Evolutionary conservation across 2,888 invertebrate species (phyloP).

Genomic region (Loripinus fragilis): DNA sequence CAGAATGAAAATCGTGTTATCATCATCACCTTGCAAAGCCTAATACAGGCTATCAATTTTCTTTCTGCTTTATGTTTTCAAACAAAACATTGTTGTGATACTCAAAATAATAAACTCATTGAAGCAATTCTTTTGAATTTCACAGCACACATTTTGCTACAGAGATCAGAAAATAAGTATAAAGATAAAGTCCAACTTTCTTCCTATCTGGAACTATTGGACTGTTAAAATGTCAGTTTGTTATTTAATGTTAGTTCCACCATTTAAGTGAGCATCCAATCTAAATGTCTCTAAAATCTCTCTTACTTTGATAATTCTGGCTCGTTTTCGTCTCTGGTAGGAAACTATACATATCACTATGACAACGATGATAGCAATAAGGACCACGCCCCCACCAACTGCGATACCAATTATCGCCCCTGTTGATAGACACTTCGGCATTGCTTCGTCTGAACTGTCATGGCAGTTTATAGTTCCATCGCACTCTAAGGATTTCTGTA

Average conservation of each 20-base stretch:
- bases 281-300: slow-evolving; percentile 46
- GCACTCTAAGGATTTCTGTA: slow-evolving; percentile 47
- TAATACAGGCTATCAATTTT: no score
- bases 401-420: slow-evolving; percentile 47
- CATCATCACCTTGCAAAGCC: no score
- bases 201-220: background rate
- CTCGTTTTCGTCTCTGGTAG: slow-evolving; percentile 37
- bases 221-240: background rate
- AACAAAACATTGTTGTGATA: no score
- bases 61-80: no score
- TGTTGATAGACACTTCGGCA: slow-evolving; percentile 54
- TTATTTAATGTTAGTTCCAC: background rate
- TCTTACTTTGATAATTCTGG: slow-evolving; percentile 59
- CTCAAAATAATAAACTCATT: no score
- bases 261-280: slow-evolving; percentile 6
- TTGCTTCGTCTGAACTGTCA: slow-evolving; percentile 53
- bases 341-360: slow-evolving; percentile 37
- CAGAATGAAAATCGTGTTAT: no score
- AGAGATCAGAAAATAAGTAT: no score
- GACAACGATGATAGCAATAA: slow-evolving; percentile 43
- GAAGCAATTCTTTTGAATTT: no score
- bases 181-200: no score
- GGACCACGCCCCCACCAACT: slow-evolving; percentile 42
- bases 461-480: slow-evolving; percentile 43
- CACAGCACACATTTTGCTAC: no score